These are phyloP conservation scores for Drymodes brunneopygia DNA, from an alignment of 2,113 vertebrate species.

Conservation along the genomic window DNA sequence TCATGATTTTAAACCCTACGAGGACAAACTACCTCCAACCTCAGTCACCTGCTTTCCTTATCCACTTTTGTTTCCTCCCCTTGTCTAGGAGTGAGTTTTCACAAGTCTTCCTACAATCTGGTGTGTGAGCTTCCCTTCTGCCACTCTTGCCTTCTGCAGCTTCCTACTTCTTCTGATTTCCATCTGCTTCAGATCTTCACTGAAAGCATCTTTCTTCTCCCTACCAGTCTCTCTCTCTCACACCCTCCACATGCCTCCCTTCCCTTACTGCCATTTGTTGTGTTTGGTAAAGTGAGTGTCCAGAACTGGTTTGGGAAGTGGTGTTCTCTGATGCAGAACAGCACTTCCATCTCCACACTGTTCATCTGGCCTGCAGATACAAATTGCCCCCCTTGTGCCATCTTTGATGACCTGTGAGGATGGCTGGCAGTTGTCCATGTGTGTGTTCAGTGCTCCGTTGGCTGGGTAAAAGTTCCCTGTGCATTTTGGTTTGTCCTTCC, in stretches of 20 bases:
- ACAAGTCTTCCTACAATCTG: constrained; percentile 2
- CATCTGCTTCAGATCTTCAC: constrained; percentile 34
- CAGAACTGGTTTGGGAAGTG: background rate
- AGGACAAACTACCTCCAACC: background rate
- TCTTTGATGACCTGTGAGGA: background rate
- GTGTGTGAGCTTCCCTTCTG: constrained; percentile 37
- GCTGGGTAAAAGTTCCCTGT: constrained; percentile 68
- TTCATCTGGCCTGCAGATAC: background rate
- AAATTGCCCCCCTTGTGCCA: background rate
- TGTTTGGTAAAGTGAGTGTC: background rate
- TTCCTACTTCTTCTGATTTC: constrained; percentile 36
- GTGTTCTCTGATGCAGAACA: background rate
- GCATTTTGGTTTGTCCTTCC: constrained; percentile 58
- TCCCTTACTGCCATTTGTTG: background rate
- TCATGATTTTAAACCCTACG: background rate
- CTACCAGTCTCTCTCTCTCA: background rate
- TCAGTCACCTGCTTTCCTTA: background rate
- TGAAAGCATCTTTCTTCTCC: constrained; percentile 12
- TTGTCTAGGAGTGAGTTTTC: background rate
- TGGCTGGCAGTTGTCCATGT: background rate
- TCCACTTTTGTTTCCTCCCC: background rate
- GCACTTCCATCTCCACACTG: background rate
- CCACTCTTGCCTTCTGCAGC: constrained; percentile 13
- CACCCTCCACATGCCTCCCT: background rate
- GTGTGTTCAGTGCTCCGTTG: background rate